Conservation (phyloP, 2,888 invertebrate species). For the Campaea margaritaria region DNA sequence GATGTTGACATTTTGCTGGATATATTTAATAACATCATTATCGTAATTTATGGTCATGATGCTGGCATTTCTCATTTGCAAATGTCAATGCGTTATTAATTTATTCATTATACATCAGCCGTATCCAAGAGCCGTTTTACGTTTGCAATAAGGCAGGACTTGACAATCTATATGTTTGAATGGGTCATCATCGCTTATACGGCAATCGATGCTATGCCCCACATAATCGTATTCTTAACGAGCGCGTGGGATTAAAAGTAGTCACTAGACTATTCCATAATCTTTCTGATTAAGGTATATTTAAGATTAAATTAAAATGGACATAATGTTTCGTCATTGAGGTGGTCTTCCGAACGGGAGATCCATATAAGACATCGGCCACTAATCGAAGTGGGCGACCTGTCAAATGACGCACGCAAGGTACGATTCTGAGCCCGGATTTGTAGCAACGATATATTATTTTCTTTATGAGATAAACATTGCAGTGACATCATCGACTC, state of each 20-base stretch:
- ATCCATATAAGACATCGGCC: slow-evolving; percentile 54
- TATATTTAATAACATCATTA: too few relatives aligned
- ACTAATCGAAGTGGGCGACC: slow-evolving; percentile 60
- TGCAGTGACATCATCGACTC: slow-evolving; percentile 71
- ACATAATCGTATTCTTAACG: slow-evolving; percentile 25
- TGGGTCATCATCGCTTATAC: slow-evolving; percentile 16
- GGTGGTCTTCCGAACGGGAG: slow-evolving; percentile 48
- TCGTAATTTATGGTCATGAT: background rate
- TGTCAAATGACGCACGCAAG: slow-evolving; percentile 62
- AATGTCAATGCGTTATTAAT: background rate
- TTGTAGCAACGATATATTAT: slow-evolving; percentile 55
- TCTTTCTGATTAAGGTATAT: slow-evolving; percentile 15
- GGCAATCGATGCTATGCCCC: slow-evolving; percentile 32
- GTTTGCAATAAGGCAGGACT: slow-evolving; percentile 9
- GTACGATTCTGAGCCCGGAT: slow-evolving; percentile 53
- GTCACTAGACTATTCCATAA: slow-evolving; percentile 20
- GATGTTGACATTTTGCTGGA: too few relatives aligned
- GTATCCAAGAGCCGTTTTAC: background rate
- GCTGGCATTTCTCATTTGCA: background rate
- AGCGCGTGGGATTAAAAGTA: slow-evolving; percentile 31
- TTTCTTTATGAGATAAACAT: slow-evolving; percentile 64
- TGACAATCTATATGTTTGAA: slow-evolving; percentile 20
- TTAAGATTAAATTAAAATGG: slow-evolving; percentile 19
- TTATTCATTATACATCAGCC: background rate
- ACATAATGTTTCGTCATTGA: slow-evolving; percentile 40